Evolutionary conservation across 1,140 invertebrate species (phyloP).

Genomic region (Ceratina calcarata): DNA sequence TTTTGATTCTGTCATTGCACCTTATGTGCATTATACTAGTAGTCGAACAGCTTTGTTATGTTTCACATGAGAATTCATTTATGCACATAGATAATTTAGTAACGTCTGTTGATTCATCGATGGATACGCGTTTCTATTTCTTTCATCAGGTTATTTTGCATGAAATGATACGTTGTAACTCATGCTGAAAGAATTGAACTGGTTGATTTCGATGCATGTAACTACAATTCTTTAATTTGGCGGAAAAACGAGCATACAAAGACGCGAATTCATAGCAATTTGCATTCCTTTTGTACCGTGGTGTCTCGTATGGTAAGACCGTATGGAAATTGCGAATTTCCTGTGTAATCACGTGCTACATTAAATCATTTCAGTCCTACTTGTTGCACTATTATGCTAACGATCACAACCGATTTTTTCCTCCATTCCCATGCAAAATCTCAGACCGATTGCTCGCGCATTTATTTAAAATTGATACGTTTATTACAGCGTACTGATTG

Average conservation of each 20-base stretch:
- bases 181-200: too few relatives aligned
- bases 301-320: conserved; percentile 7
- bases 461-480: too few relatives aligned
- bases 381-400: conserved; percentile 42
- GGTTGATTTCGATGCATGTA: too few relatives aligned
- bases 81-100: too few relatives aligned
- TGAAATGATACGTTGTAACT: too few relatives aligned
- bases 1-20: background rate
- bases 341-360: conserved; percentile 40
- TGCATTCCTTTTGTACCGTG: conserved; percentile 18
- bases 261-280: conserved; percentile 20
- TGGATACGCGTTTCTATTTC: background rate
- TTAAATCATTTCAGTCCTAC: conserved; percentile 37
- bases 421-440: conserved; percentile 39
- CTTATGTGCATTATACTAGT: too few relatives aligned
- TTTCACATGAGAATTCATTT: too few relatives aligned
- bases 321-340: conserved; percentile 46
- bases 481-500: too few relatives aligned
- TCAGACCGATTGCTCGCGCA: background rate
- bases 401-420: conserved; percentile 19
- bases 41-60: too few relatives aligned
- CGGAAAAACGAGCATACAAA: background rate
- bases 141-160: background rate
- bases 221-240: background rate
- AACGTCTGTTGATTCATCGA: too few relatives aligned